phyloP scores from a whole-genome alignment of 2,113 vertebrate species.

The Trachemys scripta region DNA sequence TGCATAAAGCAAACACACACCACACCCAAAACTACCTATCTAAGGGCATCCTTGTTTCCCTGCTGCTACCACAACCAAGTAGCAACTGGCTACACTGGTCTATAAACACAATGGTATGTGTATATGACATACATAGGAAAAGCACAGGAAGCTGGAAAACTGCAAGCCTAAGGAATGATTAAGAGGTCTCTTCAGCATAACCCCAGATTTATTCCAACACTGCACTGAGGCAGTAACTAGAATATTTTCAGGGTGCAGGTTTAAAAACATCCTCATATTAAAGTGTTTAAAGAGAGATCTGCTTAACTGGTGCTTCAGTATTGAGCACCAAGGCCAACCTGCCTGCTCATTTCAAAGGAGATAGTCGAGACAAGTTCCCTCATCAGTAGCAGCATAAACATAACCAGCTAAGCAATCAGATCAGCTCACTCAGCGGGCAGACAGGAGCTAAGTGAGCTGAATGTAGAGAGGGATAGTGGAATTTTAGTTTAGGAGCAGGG shows the following conservation, averaged over 20 bases:
- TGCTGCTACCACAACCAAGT: neutral
- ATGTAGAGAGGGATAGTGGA: neutral
- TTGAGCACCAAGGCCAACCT: neutral
- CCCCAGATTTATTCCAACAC: neutral
- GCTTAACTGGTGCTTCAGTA: conserved; percentile 1
- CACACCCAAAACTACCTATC: neutral
- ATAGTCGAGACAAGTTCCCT: neutral
- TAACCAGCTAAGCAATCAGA: conserved; percentile 14
- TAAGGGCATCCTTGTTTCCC: neutral
- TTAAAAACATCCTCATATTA: neutral
- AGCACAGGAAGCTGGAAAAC: neutral
- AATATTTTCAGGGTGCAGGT: neutral
- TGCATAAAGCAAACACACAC: neutral
- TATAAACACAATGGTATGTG: neutral
- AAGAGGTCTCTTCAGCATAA: rapidly evolving
- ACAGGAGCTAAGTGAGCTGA: neutral
- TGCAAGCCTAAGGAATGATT: neutral
- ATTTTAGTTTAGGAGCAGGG: neutral
- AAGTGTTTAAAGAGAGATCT: neutral
- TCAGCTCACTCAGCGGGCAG: neutral
- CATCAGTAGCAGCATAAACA: neutral
- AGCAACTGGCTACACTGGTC: neutral
- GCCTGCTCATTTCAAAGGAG: neutral
- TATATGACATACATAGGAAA: neutral
- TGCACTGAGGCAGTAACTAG: neutral